phyloP scores from a whole-genome alignment of 2,113 vertebrate species.

The Notarius lentiginosus region DNA sequence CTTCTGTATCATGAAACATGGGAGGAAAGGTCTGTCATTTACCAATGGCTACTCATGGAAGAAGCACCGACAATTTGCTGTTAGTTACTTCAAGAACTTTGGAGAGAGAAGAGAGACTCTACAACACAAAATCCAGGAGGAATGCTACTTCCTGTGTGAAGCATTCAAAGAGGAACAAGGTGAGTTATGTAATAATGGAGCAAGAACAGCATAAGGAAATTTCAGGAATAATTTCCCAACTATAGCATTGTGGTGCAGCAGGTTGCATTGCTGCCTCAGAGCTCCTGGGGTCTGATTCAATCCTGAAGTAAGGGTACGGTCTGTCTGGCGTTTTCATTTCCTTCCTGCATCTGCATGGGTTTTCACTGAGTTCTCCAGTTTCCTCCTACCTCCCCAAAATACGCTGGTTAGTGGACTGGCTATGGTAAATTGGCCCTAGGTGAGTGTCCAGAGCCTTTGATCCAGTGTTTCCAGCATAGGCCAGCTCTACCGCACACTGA shows the following conservation, averaged over 20 bases:
- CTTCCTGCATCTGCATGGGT: neutral
- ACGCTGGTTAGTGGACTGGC: neutral
- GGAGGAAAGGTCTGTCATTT: conserved; percentile 54
- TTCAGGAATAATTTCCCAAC: neutral
- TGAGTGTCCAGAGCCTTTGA: neutral
- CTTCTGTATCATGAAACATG: neutral
- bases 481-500: neutral
- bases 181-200: conserved; percentile 32
- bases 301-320: neutral
- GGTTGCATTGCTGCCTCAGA: neutral
- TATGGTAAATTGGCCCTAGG: neutral
- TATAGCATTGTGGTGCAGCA: neutral
- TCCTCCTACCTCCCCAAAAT: neutral
- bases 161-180: conserved; percentile 67
- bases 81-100: conserved; percentile 69
- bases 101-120: conserved; percentile 65
- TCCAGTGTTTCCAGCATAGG: neutral
- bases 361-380: neutral
- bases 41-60: conserved; percentile 64
- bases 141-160: conserved; percentile 56
- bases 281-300: neutral
- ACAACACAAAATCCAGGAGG: conserved; percentile 70
- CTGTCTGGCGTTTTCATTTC: neutral
- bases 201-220: neutral
- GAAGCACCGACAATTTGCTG: conserved; percentile 67